Conservation (phyloP, 2,888 invertebrate genomes). For the Xanthostigma xanthostigma region DNA sequence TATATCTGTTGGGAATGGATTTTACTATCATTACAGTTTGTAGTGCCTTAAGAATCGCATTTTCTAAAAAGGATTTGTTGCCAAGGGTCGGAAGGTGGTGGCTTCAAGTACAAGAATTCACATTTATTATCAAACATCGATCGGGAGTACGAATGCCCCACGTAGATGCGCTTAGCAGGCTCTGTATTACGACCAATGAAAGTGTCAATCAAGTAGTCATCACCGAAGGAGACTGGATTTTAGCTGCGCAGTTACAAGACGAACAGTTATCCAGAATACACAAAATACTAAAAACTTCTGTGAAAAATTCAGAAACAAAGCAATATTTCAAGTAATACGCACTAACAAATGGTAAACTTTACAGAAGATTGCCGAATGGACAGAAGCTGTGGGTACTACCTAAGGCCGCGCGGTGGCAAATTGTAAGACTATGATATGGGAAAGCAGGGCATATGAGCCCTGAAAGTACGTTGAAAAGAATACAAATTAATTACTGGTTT, state of each 20-base stretch:
- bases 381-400: slow-evolving; percentile 12
- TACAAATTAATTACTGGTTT: slow-evolving; percentile 13
- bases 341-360: slow-evolving; percentile 11
- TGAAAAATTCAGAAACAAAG: slow-evolving; percentile 8
- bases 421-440: slow-evolving; percentile 13
- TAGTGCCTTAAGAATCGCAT: slow-evolving; percentile 11
- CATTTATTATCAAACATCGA: slow-evolving; percentile 11
- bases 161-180: slow-evolving; percentile 9
- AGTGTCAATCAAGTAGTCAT: slow-evolving; percentile 9
- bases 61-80: slow-evolving; percentile 11
- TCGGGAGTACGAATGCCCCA: slow-evolving; percentile 8
- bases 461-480: slow-evolving; percentile 11
- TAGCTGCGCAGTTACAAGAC: slow-evolving; percentile 14
- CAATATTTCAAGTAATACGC: slow-evolving; percentile 12
- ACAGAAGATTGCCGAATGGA: slow-evolving; percentile 9
- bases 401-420: slow-evolving; percentile 11
- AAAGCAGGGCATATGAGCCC: slow-evolving; percentile 11
- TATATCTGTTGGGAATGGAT: slow-evolving; percentile 12
- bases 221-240: slow-evolving; percentile 14
- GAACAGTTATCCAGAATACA: slow-evolving; percentile 10
- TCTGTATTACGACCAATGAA: slow-evolving; percentile 3
- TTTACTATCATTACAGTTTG: slow-evolving; percentile 16
- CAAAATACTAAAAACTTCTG: slow-evolving; percentile 7
- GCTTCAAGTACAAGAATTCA: slow-evolving; percentile 12
- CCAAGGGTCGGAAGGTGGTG: slow-evolving; percentile 14